Base-by-base conservation (phyloP, 2,797 vertebrate species). In the Hydrocynus forskahlii region DNA sequence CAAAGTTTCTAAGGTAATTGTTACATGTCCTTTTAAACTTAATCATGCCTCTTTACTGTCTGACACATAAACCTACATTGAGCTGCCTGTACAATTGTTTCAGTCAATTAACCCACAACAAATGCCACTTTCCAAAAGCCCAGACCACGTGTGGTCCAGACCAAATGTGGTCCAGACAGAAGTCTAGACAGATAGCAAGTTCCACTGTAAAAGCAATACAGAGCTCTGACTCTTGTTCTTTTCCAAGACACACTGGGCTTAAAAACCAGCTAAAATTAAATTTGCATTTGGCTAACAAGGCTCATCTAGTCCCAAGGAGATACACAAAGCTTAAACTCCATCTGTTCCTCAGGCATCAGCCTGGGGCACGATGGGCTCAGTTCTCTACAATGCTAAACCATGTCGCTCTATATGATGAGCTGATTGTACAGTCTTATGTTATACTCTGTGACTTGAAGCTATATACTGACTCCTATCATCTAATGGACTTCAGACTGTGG, bases 271-370 rank as follows among this genome's bases (percentile, higher is more conserved):
- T 73, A 38, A 57, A 73, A 73, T 55, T 38, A 21, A 73, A 73
- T 73, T 57, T 73, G 70, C 52, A 73, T 35, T 73, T 73, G 54
- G 52, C 52, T 57, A 73, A 57, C 52, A 57, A 57, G 21, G 19
- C 52, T 57, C 21, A 40, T 73, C 52, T 14, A 55, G 29, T 55
- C 69, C 23, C 50, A 50, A 71, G 69, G 23, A 54, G 48, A 68
- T 40, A 66, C 16, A 66, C 8, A 43, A 68, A 40, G 10, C 40
- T 68, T 43, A 45, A n/a, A 68, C 40, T 68, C 66, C 66, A 68
- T 68, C 66, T 68, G 66, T 45, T 68, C 66, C 40, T 45, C 19
- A 45, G 40, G 48, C 48, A 38, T 38, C 29, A 73, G 70, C 25
- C 16, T 14, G 9, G 29, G 17, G 25, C 70, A 73, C 54, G 21